Base-by-base conservation (phyloP, 2,888 invertebrate species). In the Trichogramma dendrolimi region DNA sequence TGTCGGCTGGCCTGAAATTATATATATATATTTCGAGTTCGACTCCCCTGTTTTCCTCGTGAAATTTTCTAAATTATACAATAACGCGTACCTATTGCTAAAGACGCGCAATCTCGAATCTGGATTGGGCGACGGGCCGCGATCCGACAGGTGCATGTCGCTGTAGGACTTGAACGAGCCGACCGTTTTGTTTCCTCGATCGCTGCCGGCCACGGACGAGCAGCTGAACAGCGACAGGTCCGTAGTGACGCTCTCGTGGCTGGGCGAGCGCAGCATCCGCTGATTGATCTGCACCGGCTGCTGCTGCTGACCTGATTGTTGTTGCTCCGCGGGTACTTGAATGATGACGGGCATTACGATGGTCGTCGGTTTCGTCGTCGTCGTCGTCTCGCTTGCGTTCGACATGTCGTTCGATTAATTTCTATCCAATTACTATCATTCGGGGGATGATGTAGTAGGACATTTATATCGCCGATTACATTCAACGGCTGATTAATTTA, bases 241-340 rank as follows among this genome's bases (percentile, higher is more conserved):
- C 0, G 91, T 92, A 10, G 90, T 90, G 70, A 92, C 90, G 14
- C 90, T 90, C 80, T 92, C 92, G 80, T 90, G 91, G 14, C 90
- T 91, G 5, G 91, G 91, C 2, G 91, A 91, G 57, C 91, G 84
- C 65, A 87, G 76, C 80, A 87, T 86, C 64, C 88, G 85, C 72
- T 86, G 85, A 68, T 83, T 75, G 54, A 83, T 83, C 69, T 80
- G 81, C 67, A 83, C 72, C 10, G 80, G 83, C 27, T 14, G 14
- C 14, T 27, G 27, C 27, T 69, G 68, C 49, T 67, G 68, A 6
- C 60, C 54, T 41, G 54, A 49, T 41, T n/a, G 42, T 51, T 58
- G 50, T 44, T 10, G 8, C 2, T 46, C 10, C n/a, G 46, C 10
- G 46, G 27, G 27, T 27, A 27, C 27, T 27, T 27, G 27, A 27